phyloP scores from a whole-genome alignment of 1,140 invertebrate species.

The Globodera ellingtonae region DNA sequence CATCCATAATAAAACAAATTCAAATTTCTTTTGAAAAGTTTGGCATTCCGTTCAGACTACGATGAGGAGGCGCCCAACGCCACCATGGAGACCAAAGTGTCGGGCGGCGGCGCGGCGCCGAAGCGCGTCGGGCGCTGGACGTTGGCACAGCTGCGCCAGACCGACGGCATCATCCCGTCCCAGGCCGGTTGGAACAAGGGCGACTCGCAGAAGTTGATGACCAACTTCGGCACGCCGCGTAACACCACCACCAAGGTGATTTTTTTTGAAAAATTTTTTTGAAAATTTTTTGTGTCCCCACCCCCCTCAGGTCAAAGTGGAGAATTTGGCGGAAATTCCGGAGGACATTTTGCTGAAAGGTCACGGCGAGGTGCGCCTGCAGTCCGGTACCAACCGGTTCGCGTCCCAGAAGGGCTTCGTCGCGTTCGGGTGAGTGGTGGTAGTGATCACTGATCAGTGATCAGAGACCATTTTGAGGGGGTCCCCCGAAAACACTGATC shows the following conservation, averaged over 20 bases:
- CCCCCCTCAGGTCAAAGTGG: conserved; percentile 53
- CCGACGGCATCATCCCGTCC: conserved; percentile 63
- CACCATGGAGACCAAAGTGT: conserved; percentile 65
- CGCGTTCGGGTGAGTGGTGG: conserved; percentile 56
- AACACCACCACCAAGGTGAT: conserved; percentile 58
- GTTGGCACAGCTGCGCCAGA: conserved; percentile 63
- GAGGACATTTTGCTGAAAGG: conserved; percentile 57
- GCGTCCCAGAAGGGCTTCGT: conserved; percentile 55
- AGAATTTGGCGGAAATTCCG: conserved; percentile 62
- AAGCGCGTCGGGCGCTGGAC: conserved; percentile 65
- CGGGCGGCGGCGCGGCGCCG: conserved; percentile 55
- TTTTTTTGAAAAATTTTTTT: no score
- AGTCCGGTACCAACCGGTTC: conserved; percentile 62
- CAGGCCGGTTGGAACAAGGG: conserved; percentile 66
- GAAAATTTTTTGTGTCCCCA: no score
- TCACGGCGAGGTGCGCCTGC: conserved; percentile 65
- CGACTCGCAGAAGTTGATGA: conserved; percentile 66
- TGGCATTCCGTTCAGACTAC: conserved; percentile 36
- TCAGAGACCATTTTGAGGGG: neutral
- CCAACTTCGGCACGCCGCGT: conserved; percentile 65
- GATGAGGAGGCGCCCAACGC: conserved; percentile 62
- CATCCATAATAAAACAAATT: no score
- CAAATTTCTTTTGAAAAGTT: no score
- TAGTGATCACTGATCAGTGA: no score
- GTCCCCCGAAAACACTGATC: neutral